Percentiles rank a stretch among this genome's conserved stretches.
These are phyloP conservation scores for Hirtodrosophila cameraria DNA, from an alignment of 2,888 invertebrate species.

Conservation along the genomic window DNA sequence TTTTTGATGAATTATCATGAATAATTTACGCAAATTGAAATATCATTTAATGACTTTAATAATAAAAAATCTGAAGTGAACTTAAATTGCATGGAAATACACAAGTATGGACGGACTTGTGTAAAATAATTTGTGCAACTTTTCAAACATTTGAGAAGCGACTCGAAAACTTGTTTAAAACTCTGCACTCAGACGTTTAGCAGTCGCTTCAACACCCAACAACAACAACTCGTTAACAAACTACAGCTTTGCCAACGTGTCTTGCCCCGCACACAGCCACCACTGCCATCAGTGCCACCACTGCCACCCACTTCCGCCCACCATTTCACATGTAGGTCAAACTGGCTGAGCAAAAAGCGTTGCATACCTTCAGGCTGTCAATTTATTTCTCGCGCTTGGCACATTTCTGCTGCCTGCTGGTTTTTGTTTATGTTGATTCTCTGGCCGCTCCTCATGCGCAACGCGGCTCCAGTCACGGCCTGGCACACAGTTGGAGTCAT, in stretches of 20 bases:
- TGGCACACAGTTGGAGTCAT: conserved; percentile 43
- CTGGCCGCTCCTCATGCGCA: conserved; percentile 37
- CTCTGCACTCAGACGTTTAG: conserved; percentile 10
- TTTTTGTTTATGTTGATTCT: conserved; percentile 49
- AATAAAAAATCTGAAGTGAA: background rate
- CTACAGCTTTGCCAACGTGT: background rate
- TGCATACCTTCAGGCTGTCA: conserved; percentile 73
- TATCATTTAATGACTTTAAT: conserved; percentile 1
- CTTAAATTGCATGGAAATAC: no score
- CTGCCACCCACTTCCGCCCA: background rate
- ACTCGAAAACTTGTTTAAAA: background rate
- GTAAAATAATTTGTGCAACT: no score
- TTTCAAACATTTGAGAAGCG: no score
- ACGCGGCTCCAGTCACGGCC: conserved; percentile 42
- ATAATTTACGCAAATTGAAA: conserved; percentile 44
- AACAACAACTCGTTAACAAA: conserved; percentile 29
- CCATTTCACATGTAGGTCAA: conserved; percentile 65
- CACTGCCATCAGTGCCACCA: background rate
- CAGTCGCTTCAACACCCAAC: conserved; percentile 20
- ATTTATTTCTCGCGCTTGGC: conserved; percentile 67
- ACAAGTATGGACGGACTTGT: no score
- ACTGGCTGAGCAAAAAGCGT: conserved; percentile 52
- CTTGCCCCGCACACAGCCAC: background rate
- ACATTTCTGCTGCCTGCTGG: conserved; percentile 54
- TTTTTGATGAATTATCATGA: conserved; percentile 45